phyloP scores from a whole-genome alignment of 1,140 invertebrate genomes.

The Micrasema minimum region DNA sequence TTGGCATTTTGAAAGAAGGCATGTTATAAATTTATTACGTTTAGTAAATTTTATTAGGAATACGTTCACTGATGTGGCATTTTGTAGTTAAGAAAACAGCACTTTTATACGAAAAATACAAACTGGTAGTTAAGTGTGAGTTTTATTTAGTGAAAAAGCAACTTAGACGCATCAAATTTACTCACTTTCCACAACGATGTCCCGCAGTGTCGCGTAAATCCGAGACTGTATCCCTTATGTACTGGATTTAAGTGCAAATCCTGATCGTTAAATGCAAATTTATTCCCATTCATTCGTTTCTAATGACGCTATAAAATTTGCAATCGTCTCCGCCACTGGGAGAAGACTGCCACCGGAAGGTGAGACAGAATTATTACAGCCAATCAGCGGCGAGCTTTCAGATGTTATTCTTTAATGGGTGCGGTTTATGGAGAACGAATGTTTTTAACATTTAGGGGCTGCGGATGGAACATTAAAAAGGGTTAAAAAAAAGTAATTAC shows the following conservation, averaged over 20 bases:
- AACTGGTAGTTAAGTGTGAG: too few species aligned
- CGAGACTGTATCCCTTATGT: slow-evolving; percentile 30
- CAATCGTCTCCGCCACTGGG: slow-evolving; percentile 39
- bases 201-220: neutral
- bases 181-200: slow-evolving; percentile 16
- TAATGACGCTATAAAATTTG: slow-evolving; percentile 53
- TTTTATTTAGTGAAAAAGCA: too few species aligned
- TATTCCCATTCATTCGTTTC: slow-evolving; percentile 48
- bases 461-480: too few species aligned
- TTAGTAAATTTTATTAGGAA: too few species aligned
- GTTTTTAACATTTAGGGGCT: too few species aligned
- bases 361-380: slow-evolving; percentile 5
- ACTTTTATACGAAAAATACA: too few species aligned
- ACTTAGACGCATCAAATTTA: too few species aligned
- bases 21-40: too few species aligned
- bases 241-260: slow-evolving; percentile 52
- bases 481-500: too few species aligned
- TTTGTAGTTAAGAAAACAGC: too few species aligned
- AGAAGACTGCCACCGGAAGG: slow-evolving; percentile 28
- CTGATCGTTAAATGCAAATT: slow-evolving; percentile 52
- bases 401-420: slow-evolving; percentile 7
- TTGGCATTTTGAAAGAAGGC: too few species aligned
- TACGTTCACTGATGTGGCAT: too few species aligned
- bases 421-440: slow-evolving; percentile 15
- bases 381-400: slow-evolving; percentile 26